These are phyloP conservation scores for Alauda arvensis DNA, from an alignment of 2,797 vertebrate genomes.

Conservation along the genomic window DNA sequence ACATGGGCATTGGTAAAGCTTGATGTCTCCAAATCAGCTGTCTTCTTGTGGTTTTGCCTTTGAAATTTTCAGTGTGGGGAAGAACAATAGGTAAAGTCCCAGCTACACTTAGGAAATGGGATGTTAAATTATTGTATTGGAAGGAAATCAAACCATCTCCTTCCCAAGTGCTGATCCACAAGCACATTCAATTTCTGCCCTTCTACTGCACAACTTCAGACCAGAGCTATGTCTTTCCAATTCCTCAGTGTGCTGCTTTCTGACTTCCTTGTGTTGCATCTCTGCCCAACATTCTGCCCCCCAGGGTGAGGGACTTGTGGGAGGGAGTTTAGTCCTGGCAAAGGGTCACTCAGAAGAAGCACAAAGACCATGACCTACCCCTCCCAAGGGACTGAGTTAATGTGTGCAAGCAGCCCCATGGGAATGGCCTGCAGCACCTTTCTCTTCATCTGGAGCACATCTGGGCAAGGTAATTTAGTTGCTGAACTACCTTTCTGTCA, in stretches of 20 bases:
- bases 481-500: not conserved
- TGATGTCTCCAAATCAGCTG: not conserved
- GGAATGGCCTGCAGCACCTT: not conserved
- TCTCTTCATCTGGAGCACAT: not conserved
- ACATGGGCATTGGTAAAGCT: not conserved
- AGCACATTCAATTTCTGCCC: not conserved
- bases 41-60: not conserved
- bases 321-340: not conserved
- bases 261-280: not conserved
- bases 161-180: not conserved
- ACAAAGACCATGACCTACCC: not conserved
- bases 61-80: not conserved
- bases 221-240: not conserved
- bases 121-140: not conserved
- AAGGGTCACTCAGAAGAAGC: not conserved
- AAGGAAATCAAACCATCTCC: not conserved
- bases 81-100: not conserved
- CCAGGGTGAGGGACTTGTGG: not conserved
- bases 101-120: not conserved
- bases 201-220: not conserved
- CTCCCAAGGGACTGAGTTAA: accelerated
- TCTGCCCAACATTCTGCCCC: not conserved
- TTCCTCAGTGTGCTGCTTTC: not conserved
- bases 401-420: accelerated
- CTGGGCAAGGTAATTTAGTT: not conserved